Base-by-base conservation (phyloP, 92 coral and sea anemone species). In the Porites evermanni region DNA sequence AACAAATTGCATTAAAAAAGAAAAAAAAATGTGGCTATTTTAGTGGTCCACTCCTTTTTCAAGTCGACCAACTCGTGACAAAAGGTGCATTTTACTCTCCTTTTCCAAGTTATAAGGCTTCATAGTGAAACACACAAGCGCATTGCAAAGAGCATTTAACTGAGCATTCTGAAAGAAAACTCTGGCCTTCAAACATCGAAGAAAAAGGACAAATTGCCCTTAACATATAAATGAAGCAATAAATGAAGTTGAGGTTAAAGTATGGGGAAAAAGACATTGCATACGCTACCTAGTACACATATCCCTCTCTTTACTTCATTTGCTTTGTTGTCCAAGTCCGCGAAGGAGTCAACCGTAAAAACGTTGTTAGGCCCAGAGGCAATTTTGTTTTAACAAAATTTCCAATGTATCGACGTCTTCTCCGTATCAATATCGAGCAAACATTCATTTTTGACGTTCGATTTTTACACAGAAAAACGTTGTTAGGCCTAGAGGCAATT, bases 291-390 rank as follows among this genome's bases (percentile, higher is more conserved):
- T 82, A 21, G 6, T 16, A 26, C 74, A 81, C 95, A 92, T 51
- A 88, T 79, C 54, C 74, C 81, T n/a, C 74, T 66, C 67, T 88
- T 86, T 21, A 86, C 11, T 20, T 78, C 79, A 6, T 13, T 44
- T 10, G 74, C 23, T 66, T 81, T 89, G 59, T 66, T 63, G 18
- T 86, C 72, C 64, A 92, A 87, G 11, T 82, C 78, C 82, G 74
- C 68, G 86, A 89, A 92, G 3, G 93, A 92, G 14, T 85, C 21
- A 5, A 77, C 91, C 10, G 68, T 81, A 3, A 89, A n/a, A 44
- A 68, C 93, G 60, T 89, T 67, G 1, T 67, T 71, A 1, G 86
- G 86, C 0, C 85, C 44, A 12, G 95, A 89, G 24, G 95, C 95
- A 11, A 92, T 89, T 44, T 89, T 16, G 44, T 17, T 64, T n/a